phyloP scores from a whole-genome alignment of 2,888 invertebrate species.

The Onchidella celtica region DNA sequence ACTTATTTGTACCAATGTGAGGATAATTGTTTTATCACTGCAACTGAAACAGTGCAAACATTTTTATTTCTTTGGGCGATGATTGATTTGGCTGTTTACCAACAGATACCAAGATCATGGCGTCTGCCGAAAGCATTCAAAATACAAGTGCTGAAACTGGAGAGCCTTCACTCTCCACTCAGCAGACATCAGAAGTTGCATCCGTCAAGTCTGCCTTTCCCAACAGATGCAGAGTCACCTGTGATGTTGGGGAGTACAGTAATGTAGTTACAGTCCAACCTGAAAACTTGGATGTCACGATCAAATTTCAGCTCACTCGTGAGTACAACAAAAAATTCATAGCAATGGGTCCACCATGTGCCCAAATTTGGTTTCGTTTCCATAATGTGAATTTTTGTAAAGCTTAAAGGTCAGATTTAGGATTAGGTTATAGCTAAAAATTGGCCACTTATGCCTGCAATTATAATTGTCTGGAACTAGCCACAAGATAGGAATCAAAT shows the following conservation, averaged over 20 bases:
- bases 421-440: neutral
- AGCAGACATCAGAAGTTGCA: slow-evolving; percentile 12
- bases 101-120: neutral
- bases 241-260: slow-evolving; percentile 66
- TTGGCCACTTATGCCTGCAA: no score
- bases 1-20: no score
- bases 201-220: slow-evolving; percentile 28
- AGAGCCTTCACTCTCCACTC: neutral
- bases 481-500: no score
- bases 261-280: slow-evolving; percentile 71
- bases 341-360: no score
- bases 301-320: slow-evolving; percentile 76
- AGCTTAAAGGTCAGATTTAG: neutral
- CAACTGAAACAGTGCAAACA: no score
- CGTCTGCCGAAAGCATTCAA: neutral
- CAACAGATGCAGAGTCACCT: slow-evolving; percentile 57
- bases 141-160: neutral
- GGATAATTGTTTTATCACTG: no score
- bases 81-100: no score
- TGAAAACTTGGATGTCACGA: slow-evolving; percentile 65
- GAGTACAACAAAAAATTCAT: neutral
- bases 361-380: neutral
- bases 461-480: no score
- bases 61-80: no score
- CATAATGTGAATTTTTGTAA: neutral